Conservation (phyloP, 2,797 vertebrate genomes). For the Pseudotriccus pelzelni region DNA sequence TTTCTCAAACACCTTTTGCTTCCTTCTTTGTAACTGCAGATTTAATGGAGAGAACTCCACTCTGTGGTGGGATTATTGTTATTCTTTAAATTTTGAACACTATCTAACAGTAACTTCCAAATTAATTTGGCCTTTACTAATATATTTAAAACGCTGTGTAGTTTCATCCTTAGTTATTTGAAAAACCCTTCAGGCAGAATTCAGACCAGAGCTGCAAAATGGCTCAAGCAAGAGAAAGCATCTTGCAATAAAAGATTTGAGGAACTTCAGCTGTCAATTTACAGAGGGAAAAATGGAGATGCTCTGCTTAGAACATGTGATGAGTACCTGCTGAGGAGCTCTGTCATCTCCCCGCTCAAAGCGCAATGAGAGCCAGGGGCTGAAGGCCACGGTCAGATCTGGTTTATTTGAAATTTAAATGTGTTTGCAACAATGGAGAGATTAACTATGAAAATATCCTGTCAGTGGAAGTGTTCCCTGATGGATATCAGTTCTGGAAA, state of each 20-base stretch:
- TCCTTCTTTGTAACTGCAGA: not conserved
- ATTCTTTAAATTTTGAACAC: not conserved
- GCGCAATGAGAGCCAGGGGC: not conserved
- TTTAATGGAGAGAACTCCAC: not conserved
- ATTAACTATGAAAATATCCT: constrained; percentile 17
- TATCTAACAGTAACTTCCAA: not conserved
- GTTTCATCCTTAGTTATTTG: not conserved
- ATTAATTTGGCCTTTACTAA: not conserved
- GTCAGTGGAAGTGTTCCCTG: not conserved
- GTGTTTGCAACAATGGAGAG: not conserved
- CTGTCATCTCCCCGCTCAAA: not conserved
- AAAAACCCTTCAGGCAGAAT: not conserved
- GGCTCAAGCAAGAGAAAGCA: not conserved
- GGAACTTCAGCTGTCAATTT: not conserved
- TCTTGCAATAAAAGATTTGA: not conserved
- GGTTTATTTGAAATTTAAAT: constrained; percentile 21
- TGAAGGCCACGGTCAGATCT: not conserved
- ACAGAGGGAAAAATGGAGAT: not conserved
- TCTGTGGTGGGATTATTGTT: not conserved
- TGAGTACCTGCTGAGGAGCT: not conserved
- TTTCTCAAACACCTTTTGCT: not conserved
- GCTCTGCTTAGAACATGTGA: not conserved
- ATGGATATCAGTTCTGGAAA: not conserved
- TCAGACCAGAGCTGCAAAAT: not conserved
- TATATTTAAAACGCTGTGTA: not conserved